These are phyloP conservation scores for Etia nguti DNA, from an alignment of 2,113 vertebrate genomes.

Conservation along the genomic window DNA sequence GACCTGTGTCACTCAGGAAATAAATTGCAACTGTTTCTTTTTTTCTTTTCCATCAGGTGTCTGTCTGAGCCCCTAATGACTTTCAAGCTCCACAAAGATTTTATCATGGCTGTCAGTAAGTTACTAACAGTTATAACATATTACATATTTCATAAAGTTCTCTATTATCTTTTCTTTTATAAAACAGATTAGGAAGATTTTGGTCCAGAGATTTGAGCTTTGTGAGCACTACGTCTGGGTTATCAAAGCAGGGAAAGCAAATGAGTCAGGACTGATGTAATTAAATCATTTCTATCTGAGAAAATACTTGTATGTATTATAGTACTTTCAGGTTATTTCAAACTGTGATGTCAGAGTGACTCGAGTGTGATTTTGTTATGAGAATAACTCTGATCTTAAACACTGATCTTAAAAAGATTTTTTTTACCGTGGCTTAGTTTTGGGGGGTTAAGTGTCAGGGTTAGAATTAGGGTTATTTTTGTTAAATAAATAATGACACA, in stretches of 20 bases:
- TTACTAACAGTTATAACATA: conserved; percentile 28
- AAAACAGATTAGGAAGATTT: not conserved
- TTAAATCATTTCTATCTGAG: not conserved
- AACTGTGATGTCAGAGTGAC: not conserved
- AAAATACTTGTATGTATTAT: not conserved
- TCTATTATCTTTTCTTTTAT: not conserved
- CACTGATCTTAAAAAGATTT: too few relatives aligned
- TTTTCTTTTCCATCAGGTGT: conserved; percentile 73
- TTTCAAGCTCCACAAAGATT: conserved; percentile 96
- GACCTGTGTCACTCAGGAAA: not conserved
- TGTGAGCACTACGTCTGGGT: not conserved
- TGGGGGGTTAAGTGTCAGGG: not conserved
- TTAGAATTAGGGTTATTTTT: not conserved
- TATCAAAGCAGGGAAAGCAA: not conserved
- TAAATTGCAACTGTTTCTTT: conserved; percentile 13
- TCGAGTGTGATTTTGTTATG: not conserved
- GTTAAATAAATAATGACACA: not conserved
- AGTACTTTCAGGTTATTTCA: not conserved
- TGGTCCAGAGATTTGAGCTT: not conserved
- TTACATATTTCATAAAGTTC: not conserved
- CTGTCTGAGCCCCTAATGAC: conserved; percentile 96
- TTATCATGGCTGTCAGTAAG: conserved; percentile 98
- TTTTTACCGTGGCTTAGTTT: not conserved
- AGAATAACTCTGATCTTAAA: not conserved
- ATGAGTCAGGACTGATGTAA: not conserved